phyloP scores from a whole-genome alignment of 1,140 invertebrate species.

The Diabrotica undecimpunctata region DNA sequence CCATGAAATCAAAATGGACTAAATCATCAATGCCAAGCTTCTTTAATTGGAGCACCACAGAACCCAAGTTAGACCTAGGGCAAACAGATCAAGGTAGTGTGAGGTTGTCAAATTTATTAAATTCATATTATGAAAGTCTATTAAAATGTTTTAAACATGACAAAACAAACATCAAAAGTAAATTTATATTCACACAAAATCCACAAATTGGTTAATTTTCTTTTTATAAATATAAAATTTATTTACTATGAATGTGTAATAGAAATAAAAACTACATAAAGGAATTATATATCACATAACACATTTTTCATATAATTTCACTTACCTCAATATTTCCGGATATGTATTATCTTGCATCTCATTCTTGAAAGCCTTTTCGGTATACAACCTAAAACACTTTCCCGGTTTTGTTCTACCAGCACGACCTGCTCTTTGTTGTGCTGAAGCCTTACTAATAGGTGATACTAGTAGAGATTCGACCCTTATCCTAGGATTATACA shows the following conservation, averaged over 20 bases:
- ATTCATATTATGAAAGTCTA: no score
- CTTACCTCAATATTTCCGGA: slow-evolving; percentile 87
- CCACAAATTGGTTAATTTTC: no score
- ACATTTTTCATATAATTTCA: not conserved
- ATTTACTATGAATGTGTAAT: no score
- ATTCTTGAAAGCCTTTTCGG: slow-evolving; percentile 96
- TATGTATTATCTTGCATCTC: slow-evolving; percentile 99
- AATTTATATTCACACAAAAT: no score
- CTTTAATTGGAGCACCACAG: slow-evolving; percentile 96
- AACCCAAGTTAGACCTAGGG: slow-evolving; percentile 79
- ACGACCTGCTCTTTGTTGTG: slow-evolving; percentile 95
- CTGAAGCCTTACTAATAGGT: slow-evolving; percentile 98
- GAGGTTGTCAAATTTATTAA: no score
- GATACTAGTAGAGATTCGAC: slow-evolving; percentile 97
- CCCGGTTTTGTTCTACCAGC: slow-evolving; percentile 95
- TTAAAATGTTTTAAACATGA: no score
- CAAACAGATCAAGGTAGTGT: not conserved
- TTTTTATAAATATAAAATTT: no score
- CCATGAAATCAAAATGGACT: slow-evolving; percentile 99
- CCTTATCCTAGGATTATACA: slow-evolving; percentile 95
- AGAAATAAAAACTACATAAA: no score
- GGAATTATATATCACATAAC: no score
- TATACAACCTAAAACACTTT: slow-evolving; percentile 98
- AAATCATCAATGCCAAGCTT: slow-evolving; percentile 99
- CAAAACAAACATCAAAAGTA: no score